phyloP scores from a whole-genome alignment of 2,797 vertebrate species.

The Ceyx erithaca region DNA sequence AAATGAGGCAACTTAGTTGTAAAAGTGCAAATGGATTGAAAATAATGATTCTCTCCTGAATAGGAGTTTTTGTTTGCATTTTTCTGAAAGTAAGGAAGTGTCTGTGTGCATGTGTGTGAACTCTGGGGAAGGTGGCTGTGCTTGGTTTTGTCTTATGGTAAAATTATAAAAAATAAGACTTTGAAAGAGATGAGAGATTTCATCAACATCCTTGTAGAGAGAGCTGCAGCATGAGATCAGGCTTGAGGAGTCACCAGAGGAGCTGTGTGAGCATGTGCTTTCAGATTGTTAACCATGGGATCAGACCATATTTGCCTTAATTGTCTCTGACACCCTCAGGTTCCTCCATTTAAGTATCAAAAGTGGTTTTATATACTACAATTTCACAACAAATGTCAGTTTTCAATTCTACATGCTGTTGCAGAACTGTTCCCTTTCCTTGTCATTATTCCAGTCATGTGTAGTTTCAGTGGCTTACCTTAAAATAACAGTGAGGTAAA shows the following conservation, averaged over 20 bases:
- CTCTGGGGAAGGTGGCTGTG: not conserved
- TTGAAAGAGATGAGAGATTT: not conserved
- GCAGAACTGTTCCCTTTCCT: not conserved
- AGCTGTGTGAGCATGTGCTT: not conserved
- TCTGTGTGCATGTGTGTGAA: not conserved
- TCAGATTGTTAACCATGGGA: not conserved
- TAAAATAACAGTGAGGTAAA: conserved; percentile 49
- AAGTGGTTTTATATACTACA: not conserved
- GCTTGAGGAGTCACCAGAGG: not conserved
- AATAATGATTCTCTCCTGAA: not conserved
- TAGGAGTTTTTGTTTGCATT: not conserved
- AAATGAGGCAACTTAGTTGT: not conserved
- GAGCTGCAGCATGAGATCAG: not conserved
- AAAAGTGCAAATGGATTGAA: not conserved
- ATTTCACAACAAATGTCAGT: not conserved
- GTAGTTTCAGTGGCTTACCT: not conserved
- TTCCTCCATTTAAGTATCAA: not conserved
- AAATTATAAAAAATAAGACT: not conserved
- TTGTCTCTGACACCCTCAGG: not conserved
- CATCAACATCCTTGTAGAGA: not conserved
- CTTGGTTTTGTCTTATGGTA: not conserved
- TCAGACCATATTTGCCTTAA: not conserved
- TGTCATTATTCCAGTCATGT: not conserved
- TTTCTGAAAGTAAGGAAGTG: not conserved
- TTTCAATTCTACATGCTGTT: not conserved